Evolutionary conservation across 2,113 vertebrate genomes (phyloP).

Genomic region (Ailuropoda melanoleuca): DNA sequence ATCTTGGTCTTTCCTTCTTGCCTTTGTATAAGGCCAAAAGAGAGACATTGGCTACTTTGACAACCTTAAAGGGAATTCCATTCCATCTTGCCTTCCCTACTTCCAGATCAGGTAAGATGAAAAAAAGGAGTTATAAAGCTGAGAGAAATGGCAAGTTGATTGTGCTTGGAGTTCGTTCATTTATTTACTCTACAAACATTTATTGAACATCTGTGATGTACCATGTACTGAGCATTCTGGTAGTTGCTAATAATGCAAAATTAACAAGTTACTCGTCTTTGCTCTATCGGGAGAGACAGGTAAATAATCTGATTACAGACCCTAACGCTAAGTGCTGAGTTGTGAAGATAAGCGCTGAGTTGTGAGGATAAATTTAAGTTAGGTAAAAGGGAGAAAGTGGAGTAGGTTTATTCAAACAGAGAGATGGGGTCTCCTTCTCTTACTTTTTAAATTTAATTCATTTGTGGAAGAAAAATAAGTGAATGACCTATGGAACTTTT

Average conservation of each 20-base stretch:
- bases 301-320: background rate
- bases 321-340: background rate
- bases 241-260: background rate
- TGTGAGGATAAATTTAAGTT: background rate
- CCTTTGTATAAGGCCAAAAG: slow-evolving; percentile 94
- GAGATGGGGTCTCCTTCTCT: rapidly evolving
- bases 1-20: slow-evolving; percentile 94
- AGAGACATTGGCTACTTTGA: slow-evolving; percentile 92
- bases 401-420: background rate
- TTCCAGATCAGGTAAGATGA: background rate
- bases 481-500: background rate
- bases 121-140: background rate
- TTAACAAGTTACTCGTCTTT: background rate
- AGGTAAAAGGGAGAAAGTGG: background rate
- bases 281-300: background rate
- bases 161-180: background rate
- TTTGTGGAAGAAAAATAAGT: background rate
- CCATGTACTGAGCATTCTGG: background rate
- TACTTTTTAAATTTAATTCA: background rate
- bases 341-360: rapidly evolving
- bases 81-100: background rate
- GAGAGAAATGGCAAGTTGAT: background rate
- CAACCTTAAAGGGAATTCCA: slow-evolving; percentile 93
- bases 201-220: background rate
- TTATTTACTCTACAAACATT: background rate